Percentiles rank a stretch among this genome's conserved stretches.
phyloP scores from a whole-genome alignment of 1,140 invertebrate genomes.

The Drosophila ogumai region DNA sequence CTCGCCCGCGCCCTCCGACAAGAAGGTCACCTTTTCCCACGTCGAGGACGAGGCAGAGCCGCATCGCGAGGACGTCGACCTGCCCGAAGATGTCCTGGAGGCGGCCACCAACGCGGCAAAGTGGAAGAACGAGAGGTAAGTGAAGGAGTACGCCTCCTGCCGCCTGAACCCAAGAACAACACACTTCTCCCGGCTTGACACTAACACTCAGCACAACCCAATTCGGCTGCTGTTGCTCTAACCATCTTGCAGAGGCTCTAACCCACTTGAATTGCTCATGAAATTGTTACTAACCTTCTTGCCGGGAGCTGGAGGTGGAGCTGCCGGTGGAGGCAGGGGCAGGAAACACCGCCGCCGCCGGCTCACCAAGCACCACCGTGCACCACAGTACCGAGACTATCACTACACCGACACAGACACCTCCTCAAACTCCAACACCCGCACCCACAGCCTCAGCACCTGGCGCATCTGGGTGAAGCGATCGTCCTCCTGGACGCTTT shows the following conservation, averaged over 20 bases:
- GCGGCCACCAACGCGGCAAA: slow-evolving; percentile 64
- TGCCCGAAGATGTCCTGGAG: slow-evolving; percentile 72
- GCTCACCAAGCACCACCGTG: slow-evolving; percentile 45
- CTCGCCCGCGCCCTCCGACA: slow-evolving; percentile 80
- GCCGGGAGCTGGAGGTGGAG: slow-evolving; percentile 57
- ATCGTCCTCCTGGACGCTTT: slow-evolving; percentile 58
- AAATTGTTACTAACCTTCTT: slow-evolving; percentile 82
- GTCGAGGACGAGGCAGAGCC: slow-evolving; percentile 83
- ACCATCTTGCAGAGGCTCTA: slow-evolving; percentile 76
- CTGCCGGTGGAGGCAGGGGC: slow-evolving; percentile 31
- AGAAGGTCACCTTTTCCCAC: slow-evolving; percentile 84
- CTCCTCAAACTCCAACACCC: slow-evolving; percentile 13
- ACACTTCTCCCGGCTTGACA: slow-evolving; percentile 38
- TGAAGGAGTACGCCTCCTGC: slow-evolving; percentile 3
- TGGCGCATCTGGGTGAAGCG: slow-evolving; percentile 31
- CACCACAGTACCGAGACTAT: slow-evolving; percentile 66
- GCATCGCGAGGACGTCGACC: slow-evolving; percentile 78
- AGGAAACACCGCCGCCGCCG: slow-evolving; percentile 26
- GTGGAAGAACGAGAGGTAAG: slow-evolving; percentile 73
- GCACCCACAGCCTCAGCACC: slow-evolving; percentile 26
- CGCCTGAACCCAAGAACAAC: slow-evolving; percentile 5
- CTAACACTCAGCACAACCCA: slow-evolving; percentile 55
- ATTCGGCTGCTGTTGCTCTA: slow-evolving; percentile 47
- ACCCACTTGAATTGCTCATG: slow-evolving; percentile 71
- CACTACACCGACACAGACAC: slow-evolving; percentile 71